phyloP scores from a whole-genome alignment of 1,140 invertebrate species.

The Aphelenchoides avenae region DNA sequence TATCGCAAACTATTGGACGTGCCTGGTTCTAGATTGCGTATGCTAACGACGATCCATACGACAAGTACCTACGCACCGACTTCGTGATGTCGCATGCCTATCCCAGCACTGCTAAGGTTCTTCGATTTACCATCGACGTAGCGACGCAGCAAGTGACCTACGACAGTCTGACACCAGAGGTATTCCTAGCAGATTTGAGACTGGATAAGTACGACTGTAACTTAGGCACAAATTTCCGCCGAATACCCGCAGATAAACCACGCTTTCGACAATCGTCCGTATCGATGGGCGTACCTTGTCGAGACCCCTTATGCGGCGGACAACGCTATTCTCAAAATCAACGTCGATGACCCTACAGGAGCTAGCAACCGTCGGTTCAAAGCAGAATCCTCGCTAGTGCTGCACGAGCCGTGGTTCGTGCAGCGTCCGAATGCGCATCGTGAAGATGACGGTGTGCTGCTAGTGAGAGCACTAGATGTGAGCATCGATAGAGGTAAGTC shows the following conservation, averaged over 20 bases:
- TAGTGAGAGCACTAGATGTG: constrained; percentile 49
- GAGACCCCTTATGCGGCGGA: constrained; percentile 58
- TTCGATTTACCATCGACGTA: constrained; percentile 56
- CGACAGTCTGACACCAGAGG: constrained; percentile 57
- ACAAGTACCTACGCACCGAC: constrained; percentile 59
- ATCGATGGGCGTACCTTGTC: constrained; percentile 57
- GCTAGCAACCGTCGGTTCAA: constrained; percentile 48
- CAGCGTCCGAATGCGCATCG: constrained; percentile 42
- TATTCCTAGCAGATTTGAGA: no score
- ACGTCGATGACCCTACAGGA: no score
- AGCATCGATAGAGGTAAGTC: constrained; percentile 50
- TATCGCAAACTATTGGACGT: no score
- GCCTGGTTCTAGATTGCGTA: constrained; percentile 47
- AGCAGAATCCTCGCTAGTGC: constrained; percentile 37
- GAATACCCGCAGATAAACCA: constrained; percentile 59
- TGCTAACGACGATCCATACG: constrained; percentile 58
- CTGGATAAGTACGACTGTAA: no score
- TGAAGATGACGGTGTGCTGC: constrained; percentile 56
- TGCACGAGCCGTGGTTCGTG: constrained; percentile 54
- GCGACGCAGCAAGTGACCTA: constrained; percentile 53
- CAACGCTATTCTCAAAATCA: constrained; percentile 56
- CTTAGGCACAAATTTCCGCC: constrained; percentile 56
- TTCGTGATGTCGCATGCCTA: constrained; percentile 54
- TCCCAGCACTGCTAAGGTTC: constrained; percentile 55
- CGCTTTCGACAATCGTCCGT: constrained; percentile 44